Conservation (phyloP, 2,113 vertebrate species). For the Rhabdomys dilectus region DNA sequence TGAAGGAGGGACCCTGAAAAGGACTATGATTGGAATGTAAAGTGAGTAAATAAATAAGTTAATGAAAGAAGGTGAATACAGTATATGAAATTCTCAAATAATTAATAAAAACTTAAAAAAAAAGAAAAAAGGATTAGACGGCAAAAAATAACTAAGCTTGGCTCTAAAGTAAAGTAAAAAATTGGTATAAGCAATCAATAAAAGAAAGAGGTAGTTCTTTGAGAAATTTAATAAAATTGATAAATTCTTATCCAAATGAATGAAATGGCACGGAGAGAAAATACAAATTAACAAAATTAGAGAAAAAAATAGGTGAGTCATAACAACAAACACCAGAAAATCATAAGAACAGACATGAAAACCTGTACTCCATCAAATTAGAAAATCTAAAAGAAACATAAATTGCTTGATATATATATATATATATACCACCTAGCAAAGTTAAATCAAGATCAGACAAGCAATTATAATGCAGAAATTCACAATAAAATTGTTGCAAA, state of each 20-base stretch:
- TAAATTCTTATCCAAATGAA: not conserved
- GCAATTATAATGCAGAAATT: not conserved
- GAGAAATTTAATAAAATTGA: not conserved
- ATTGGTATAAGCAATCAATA: not conserved
- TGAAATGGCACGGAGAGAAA: not conserved
- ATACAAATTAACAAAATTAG: not conserved
- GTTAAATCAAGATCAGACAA: not conserved
- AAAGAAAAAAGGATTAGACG: not conserved
- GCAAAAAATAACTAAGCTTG: not conserved
- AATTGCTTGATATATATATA: not conserved
- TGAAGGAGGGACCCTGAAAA: too few species aligned
- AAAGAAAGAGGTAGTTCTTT: not conserved
- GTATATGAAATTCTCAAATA: too few species aligned
- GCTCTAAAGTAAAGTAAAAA: not conserved
- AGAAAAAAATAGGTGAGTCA: not conserved
- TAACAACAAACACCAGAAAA: not conserved
- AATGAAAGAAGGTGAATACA: not conserved
- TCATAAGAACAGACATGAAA: not conserved
- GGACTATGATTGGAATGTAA: not conserved
- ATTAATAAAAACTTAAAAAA: too few species aligned
- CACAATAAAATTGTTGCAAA: too few species aligned
- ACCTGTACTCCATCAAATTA: not conserved
- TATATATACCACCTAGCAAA: not conserved
- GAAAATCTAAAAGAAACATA: not conserved
- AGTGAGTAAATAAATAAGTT: not conserved